Conservation (phyloP, 1,140 invertebrate genomes). For the Popillia japonica region DNA sequence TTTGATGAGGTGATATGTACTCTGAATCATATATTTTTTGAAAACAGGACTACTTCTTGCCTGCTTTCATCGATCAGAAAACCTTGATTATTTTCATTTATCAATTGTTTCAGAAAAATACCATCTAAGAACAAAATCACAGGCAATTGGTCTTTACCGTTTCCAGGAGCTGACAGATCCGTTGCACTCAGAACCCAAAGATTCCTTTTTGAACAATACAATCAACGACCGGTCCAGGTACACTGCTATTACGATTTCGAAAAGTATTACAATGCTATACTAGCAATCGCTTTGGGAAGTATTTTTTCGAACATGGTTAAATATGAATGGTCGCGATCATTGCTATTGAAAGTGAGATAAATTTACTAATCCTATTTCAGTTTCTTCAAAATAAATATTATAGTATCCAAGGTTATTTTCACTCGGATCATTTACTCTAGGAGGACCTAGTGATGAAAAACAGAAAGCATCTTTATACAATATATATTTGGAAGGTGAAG, state of each 20-base stretch:
- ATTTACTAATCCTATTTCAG: neutral
- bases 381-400: neutral
- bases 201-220: slow-evolving; percentile 72
- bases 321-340: slow-evolving; percentile 67
- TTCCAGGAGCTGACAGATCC: slow-evolving; percentile 81
- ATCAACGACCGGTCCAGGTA: slow-evolving; percentile 77
- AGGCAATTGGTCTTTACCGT: slow-evolving; percentile 76
- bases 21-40: too few relatives aligned
- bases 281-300: neutral
- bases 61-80: too few relatives aligned
- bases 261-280: neutral
- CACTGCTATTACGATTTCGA: slow-evolving; percentile 68
- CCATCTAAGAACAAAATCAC: slow-evolving; percentile 71
- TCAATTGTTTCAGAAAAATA: slow-evolving; percentile 63
- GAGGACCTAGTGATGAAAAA: slow-evolving; percentile 70
- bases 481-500: slow-evolving; percentile 76
- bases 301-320: slow-evolving; percentile 46
- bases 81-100: too few relatives aligned
- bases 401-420: slow-evolving; percentile 22
- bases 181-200: slow-evolving; percentile 81
- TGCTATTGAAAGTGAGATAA: slow-evolving; percentile 40
- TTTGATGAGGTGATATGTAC: too few relatives aligned
- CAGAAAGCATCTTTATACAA: slow-evolving; percentile 71
- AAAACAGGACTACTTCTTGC: too few relatives aligned
- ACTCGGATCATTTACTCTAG: slow-evolving; percentile 22